Base-by-base conservation (phyloP, 2,797 vertebrate genomes). In the Myotis daubentonii region DNA sequence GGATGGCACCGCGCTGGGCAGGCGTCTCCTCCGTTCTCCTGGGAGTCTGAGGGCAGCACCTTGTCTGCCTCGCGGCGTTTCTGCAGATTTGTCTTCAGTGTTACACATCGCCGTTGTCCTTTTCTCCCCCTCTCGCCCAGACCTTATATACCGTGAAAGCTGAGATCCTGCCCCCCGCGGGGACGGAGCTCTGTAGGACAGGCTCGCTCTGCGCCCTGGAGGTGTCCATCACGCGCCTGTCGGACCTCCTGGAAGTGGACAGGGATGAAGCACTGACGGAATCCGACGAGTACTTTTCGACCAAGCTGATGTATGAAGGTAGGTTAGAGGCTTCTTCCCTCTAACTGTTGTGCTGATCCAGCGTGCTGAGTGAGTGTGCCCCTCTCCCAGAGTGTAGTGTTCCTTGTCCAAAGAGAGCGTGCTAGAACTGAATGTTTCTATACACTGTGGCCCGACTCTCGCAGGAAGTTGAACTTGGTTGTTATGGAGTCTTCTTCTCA, bases 221-320 rank as follows among this genome's bases (percentile, higher is more conserved):
- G 91, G 99, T 99, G 79, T 98, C 98, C 12, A 99, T 99, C 97
- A 99, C 99, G 0, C 98, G 99, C 19, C 99, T 99, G 36, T 98
- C 98, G 0, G 99, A 99, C 89, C 98, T 99, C 51, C 97, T 97
- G 0, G 99, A 99, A 78, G 98, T 98, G 38, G 99, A 99, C 92
- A 96, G 97, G 91, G 98, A 99, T n/a, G 99, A 99, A 80, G 99
- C 99, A n/a, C 98, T 99, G 94, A 98, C 98, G 0, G 99, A 99
- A 86, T 98, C 98, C 0, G 99, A 99, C 3, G 98, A 99, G 17
- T 98, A 98, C 55, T 98, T 98, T 96, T 99, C 99, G 55, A 99
- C 99, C 70, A 99, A 99, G 97, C 99, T 99, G 8, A 99, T 99
- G 99, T 99, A 99, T 97, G 99, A 99, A 98, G 99, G 99, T 99